A percentile compares a stretch with the other conserved stretches of the same genome.
Evolutionary conservation across 2,797 vertebrate genomes (phyloP).

Genomic region (Galaxias olidus): DNA sequence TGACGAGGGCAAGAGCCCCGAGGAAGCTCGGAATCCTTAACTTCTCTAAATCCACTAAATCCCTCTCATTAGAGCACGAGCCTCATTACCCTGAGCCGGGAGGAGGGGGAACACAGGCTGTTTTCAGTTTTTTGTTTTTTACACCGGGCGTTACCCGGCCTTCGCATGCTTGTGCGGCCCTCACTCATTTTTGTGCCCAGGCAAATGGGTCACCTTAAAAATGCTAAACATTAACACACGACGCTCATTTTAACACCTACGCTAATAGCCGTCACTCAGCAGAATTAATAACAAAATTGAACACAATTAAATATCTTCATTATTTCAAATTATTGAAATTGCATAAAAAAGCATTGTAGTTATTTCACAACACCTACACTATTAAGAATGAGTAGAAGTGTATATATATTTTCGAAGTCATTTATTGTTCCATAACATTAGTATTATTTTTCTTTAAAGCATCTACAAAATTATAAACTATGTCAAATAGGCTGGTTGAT

Average conservation of each 20-base stretch:
- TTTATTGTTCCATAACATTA: constrained; percentile 43
- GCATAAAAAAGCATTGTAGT: too few relatives aligned
- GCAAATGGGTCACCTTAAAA: constrained; percentile 65
- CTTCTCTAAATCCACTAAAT: constrained; percentile 74
- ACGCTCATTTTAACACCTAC: constrained; percentile 16
- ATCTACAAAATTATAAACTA: constrained; percentile 11
- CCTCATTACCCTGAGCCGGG: constrained; percentile 55
- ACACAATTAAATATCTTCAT: too few relatives aligned
- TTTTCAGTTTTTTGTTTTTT: constrained; percentile 27
- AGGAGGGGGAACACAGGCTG: constrained; percentile 44
- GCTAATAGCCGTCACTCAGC: background rate
- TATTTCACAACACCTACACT: too few relatives aligned
- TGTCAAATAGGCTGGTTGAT: background rate
- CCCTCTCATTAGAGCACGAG: constrained; percentile 73
- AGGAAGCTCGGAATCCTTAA: constrained; percentile 60
- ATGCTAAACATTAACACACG: constrained; percentile 31
- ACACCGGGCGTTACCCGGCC: constrained; percentile 49
- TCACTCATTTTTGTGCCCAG: constrained; percentile 63
- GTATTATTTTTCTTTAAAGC: background rate
- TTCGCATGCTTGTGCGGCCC: constrained; percentile 33
- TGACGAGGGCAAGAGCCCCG: constrained; percentile 49
- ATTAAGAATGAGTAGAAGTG: too few relatives aligned
- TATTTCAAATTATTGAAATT: too few relatives aligned
- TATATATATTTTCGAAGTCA: too few relatives aligned
- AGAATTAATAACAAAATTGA: too few relatives aligned